Evolutionary conservation across 2,113 vertebrate genomes (phyloP).

Genomic region (Callorhinus ursinus): DNA sequence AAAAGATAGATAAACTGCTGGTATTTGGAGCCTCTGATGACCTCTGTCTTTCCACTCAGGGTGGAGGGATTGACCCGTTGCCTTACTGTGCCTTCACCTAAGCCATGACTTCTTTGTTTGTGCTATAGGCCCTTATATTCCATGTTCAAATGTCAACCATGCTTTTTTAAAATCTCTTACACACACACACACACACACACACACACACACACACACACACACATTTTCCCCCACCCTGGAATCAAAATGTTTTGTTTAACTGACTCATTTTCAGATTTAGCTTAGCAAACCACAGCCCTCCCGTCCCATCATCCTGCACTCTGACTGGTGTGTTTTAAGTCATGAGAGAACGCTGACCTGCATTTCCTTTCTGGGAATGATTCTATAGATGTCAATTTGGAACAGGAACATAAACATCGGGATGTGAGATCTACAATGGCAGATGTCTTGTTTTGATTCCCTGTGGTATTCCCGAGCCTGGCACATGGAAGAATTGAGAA

Average conservation of each 20-base stretch:
- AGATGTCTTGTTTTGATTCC: not conserved
- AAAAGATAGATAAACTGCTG: not conserved
- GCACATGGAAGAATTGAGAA: accelerated
- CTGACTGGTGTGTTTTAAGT: not conserved
- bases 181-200: too few relatives aligned
- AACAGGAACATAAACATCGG: accelerated
- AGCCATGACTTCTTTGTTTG: not conserved
- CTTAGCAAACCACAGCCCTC: not conserved
- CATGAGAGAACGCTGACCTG: not conserved
- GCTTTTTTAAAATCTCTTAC: not conserved
- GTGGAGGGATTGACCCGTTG: not conserved
- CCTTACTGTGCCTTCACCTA: not conserved
- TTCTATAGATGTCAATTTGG: not conserved
- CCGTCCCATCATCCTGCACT: accelerated
- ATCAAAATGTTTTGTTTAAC: not conserved
- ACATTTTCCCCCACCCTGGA: not conserved
- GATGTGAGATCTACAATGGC: too few relatives aligned
- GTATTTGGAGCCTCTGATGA: not conserved
- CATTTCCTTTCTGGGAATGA: not conserved
- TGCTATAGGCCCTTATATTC: accelerated
- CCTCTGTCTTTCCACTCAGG: not conserved
- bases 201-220: too few relatives aligned
- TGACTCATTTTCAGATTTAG: not conserved
- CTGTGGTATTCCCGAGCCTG: accelerated
- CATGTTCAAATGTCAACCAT: not conserved